Evolutionary conservation across 2,113 vertebrate species (phyloP).

Genomic region (Crotalus helleri): DNA sequence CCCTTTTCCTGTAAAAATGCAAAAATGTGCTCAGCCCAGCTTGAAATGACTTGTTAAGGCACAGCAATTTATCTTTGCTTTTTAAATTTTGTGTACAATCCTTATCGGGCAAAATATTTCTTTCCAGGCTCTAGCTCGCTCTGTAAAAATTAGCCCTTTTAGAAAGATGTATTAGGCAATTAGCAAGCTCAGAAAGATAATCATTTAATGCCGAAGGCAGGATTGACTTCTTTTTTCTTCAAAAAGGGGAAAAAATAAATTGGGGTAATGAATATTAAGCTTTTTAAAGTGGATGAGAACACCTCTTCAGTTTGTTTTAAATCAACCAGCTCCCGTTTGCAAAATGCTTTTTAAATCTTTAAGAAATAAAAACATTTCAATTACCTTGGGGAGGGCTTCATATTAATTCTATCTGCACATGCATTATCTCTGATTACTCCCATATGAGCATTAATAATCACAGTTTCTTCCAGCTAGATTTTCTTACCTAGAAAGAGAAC

Average conservation of each 20-base stretch:
- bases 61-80: not conserved
- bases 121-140: not conserved
- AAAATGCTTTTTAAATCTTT: not conserved
- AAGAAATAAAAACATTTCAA: not conserved
- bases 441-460: not conserved
- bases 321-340: not conserved
- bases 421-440: not conserved
- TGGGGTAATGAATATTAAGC: not conserved
- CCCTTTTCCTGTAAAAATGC: not conserved
- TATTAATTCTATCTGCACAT: not conserved
- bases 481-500: not conserved
- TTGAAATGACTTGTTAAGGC: not conserved
- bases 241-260: not conserved
- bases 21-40: not conserved
- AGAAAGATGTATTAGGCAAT: constrained; percentile 33
- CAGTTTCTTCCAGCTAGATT: not conserved
- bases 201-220: constrained; percentile 7
- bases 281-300: not conserved
- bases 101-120: constrained; percentile 9
- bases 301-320: not conserved
- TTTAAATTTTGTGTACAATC: not conserved
- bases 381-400: not conserved
- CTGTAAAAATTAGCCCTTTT: constrained; percentile 15
- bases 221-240: not conserved
- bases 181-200: constrained; percentile 15